phyloP scores from a whole-genome alignment of 2,888 invertebrate genomes.

The Sesia apiformis region DNA sequence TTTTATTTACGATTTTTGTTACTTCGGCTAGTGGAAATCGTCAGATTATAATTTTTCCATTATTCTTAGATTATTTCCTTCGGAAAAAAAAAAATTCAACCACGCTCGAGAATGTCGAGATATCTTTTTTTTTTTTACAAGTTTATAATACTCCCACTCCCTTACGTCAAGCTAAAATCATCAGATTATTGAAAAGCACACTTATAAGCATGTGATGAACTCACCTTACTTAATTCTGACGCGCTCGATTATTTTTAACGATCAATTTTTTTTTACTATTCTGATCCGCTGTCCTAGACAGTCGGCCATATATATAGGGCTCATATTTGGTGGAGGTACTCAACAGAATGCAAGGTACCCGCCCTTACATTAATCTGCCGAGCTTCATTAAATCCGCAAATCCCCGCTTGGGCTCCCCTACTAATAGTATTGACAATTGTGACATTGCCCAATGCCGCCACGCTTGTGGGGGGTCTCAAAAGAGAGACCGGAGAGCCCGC shows the following conservation, averaged over 20 bases:
- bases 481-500: too few relatives aligned
- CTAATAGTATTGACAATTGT: too few relatives aligned
- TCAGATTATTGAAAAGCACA: slow-evolving; percentile 5
- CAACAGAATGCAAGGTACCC: neutral
- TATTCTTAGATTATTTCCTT: slow-evolving; percentile 1
- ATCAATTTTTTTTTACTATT: slow-evolving; percentile 5
- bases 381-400: too few relatives aligned
- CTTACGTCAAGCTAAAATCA: slow-evolving; percentile 1
- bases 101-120: slow-evolving; percentile 4
- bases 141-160: slow-evolving; percentile 2
- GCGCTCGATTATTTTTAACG: slow-evolving; percentile 1
- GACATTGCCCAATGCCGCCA: too few relatives aligned
- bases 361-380: too few relatives aligned
- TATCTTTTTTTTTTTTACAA: slow-evolving; percentile 5
- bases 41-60: slow-evolving; percentile 2
- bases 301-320: slow-evolving; percentile 1
- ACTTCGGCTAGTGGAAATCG: slow-evolving; percentile 1
- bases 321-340: slow-evolving; percentile 2
- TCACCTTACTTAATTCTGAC: slow-evolving; percentile 5
- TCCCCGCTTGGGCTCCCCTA: too few relatives aligned
- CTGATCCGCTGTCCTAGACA: slow-evolving; percentile 2
- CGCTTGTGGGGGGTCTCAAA: too few relatives aligned
- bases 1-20: slow-evolving; percentile 1
- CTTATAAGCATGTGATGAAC: slow-evolving; percentile 5
- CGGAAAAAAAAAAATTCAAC: slow-evolving; percentile 2